Percentiles rank a stretch among this genome's conserved stretches.
These are phyloP conservation scores for Chloroclysta siterata DNA, from an alignment of 2,888 invertebrate genomes.

Conservation along the genomic window DNA sequence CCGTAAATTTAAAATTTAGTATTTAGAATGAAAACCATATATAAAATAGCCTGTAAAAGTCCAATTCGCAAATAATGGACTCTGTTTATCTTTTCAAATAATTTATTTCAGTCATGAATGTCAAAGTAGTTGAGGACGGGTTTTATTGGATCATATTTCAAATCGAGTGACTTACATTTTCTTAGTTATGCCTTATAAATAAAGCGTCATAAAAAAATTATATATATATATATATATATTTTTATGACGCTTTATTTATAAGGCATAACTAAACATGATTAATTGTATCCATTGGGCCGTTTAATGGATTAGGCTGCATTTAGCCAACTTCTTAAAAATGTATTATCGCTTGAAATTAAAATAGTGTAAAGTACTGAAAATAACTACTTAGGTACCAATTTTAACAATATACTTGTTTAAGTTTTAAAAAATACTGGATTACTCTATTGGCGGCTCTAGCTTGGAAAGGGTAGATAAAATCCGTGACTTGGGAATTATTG, in stretches of 20 bases:
- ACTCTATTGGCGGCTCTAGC: too few species aligned
- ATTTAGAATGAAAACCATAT: not conserved
- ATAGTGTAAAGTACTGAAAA: too few species aligned
- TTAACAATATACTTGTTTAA: too few species aligned
- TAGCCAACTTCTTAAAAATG: too few species aligned
- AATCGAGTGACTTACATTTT: not conserved
- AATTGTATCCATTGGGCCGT: not conserved
- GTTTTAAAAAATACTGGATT: too few species aligned
- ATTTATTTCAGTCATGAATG: slow-evolving; percentile 9
- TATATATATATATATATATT: not conserved
- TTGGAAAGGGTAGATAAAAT: too few species aligned
- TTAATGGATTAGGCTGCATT: not conserved
- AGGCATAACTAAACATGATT: not conserved
- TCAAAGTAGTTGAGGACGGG: not conserved
- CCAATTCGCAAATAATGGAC: not conserved
- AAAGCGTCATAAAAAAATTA: too few species aligned
- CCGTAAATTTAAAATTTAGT: not conserved
- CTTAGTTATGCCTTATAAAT: not conserved
- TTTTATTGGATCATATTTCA: not conserved
- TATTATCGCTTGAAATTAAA: too few species aligned
- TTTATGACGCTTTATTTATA: not conserved
- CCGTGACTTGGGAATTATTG: too few species aligned
- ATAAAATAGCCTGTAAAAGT: not conserved
- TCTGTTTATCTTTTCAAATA: slow-evolving; percentile 8
- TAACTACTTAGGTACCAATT: too few species aligned